Evolutionary conservation across 2,888 invertebrate genomes (phyloP).

Genomic region (Achlya flavicornis): DNA sequence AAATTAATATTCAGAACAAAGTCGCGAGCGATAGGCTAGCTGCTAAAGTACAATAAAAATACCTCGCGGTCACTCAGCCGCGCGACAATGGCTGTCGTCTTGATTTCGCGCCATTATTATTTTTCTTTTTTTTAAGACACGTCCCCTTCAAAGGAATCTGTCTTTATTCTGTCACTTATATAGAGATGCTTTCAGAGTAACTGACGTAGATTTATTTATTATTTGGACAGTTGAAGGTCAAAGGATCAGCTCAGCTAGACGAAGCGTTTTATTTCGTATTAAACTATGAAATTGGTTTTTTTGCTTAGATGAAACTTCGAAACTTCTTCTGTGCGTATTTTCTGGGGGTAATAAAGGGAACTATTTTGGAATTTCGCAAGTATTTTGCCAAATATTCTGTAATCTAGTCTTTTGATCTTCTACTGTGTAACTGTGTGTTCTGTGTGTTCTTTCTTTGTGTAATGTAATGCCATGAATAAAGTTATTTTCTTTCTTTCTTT

Average conservation of each 20-base stretch:
- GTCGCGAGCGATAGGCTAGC: neutral
- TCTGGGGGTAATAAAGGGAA: neutral
- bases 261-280: neutral
- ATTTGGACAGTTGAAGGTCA: neutral
- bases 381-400: neutral
- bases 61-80: neutral
- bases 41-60: neutral
- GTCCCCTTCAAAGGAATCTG: conserved; percentile 2
- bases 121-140: neutral
- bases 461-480: too few relatives aligned
- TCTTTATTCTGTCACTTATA: conserved; percentile 6
- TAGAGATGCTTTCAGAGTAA: neutral
- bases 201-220: conserved; percentile 5
- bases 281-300: neutral
- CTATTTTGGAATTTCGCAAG: neutral
- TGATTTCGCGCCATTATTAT: conserved; percentile 7
- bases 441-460: too few relatives aligned
- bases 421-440: too few relatives aligned
- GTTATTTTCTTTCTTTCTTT: too few relatives aligned
- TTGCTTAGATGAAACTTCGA: neutral
- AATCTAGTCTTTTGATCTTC: neutral
- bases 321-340: too few relatives aligned
- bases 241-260: neutral
- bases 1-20: neutral
- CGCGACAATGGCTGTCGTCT: conserved; percentile 3